These are phyloP conservation scores for Suillia variegata DNA, from an alignment of 2,888 invertebrate genomes.

Conservation along the genomic window DNA sequence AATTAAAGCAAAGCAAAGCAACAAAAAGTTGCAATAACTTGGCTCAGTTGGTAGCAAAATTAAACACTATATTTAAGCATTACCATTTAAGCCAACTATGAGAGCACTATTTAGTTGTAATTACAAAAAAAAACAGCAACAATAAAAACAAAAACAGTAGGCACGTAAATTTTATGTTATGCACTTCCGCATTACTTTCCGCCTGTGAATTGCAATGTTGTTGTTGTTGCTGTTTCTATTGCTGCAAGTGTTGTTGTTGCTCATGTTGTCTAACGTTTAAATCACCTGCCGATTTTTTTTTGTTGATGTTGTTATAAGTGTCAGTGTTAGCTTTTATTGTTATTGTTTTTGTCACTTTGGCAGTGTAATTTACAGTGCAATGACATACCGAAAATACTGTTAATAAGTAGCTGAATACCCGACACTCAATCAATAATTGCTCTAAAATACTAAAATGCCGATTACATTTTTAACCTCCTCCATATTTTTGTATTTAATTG, in stretches of 20 bases:
- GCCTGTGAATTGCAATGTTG: background rate
- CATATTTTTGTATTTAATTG: too few species aligned
- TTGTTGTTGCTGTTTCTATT: background rate
- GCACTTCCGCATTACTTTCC: constrained; percentile 1
- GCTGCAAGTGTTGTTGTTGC: background rate
- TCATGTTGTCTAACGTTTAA: background rate
- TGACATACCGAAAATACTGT: background rate
- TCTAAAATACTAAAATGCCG: too few species aligned
- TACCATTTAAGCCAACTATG: background rate
- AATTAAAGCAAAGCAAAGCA: too few species aligned
- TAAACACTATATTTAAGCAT: too few species aligned
- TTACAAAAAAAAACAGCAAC: background rate
- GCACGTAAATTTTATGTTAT: constrained; percentile 4
- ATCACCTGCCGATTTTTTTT: background rate
- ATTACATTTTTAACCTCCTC: too few species aligned
- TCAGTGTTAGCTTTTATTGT: background rate
- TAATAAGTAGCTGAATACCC: too few species aligned
- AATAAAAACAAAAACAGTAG: background rate
- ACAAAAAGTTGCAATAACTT: too few species aligned
- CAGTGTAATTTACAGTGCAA: background rate
- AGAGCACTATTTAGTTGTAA: background rate
- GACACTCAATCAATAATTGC: too few species aligned
- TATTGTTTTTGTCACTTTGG: background rate
- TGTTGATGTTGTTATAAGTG: background rate
- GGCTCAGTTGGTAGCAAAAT: too few species aligned